Base-by-base conservation (phyloP, 2,797 vertebrate species). In the Myotis vivesi region DNA sequence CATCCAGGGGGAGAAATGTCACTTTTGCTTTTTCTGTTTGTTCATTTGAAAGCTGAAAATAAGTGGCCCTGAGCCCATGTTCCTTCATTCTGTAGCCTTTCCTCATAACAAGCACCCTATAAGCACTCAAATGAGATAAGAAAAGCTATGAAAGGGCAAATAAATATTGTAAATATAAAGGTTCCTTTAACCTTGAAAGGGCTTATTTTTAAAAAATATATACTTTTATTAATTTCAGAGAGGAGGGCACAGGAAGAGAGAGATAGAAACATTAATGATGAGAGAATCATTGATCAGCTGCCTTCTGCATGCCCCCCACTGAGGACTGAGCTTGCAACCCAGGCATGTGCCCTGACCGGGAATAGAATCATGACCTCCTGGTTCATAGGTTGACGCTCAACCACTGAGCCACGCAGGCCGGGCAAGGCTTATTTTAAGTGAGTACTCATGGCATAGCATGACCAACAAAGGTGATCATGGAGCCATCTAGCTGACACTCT, bases 11-110 rank as follows among this genome's bases (percentile, higher is more conserved):
- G 83, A 88, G 44, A 90, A 76, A 85, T 88, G 28, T 2, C 25
- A 10, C 28, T 62, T 28, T 62, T 62, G 30, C 71, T 64, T 46
- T 55, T 83, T 66, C 38, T 51, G 55, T 44, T 81, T 81, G 38
- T 41, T 4, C 53, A 89, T 69, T 75, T 23, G 2, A 92, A 95
- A 25, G 8, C 62, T 59, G 25, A 84, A 72, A 89, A 89, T 87
- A 76, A 73, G 86, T 76, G 81, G 87, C 41, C 41, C 13, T 41
- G 36, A 91, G 4, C 5, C n/a, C 20, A 9, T 46, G 19, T 33
- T 81, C 25, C 11, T 72, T 89, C 15, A 57, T 64, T 38, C n/a
- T 72, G 1, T n/a, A 38, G 20, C 1, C 4, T 79, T 15, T 72
- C 46, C 85, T 66, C 28, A 44, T 64, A 86, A 53, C 7, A 76